Conservation (phyloP, 1,140 invertebrate species). For the Leptonema lineaticorne region DNA sequence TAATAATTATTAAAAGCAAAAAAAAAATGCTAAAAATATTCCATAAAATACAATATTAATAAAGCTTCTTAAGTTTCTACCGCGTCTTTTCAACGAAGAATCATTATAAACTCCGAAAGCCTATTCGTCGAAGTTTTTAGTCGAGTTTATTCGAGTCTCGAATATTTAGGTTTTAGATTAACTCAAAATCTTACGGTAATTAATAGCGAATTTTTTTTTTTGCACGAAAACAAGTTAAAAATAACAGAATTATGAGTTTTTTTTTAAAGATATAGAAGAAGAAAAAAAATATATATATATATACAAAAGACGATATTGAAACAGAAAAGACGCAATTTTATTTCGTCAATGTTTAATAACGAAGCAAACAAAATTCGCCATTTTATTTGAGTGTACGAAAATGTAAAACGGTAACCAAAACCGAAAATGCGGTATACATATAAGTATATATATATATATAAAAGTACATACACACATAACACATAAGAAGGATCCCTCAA, state of each 20-base stretch:
- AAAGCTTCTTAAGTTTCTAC: slow-evolving; percentile 5
- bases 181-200: no score
- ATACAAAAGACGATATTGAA: no score
- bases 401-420: no score
- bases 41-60: background rate
- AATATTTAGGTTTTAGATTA: slow-evolving; percentile 22
- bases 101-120: slow-evolving; percentile 22
- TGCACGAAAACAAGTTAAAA: no score
- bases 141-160: slow-evolving; percentile 9
- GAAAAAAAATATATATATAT: background rate
- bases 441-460: background rate
- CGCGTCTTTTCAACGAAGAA: slow-evolving; percentile 5
- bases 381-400: no score
- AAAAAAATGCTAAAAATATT: no score
- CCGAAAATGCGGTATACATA: background rate
- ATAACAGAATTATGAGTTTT: background rate
- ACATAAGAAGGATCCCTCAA: slow-evolving; percentile 15
- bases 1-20: background rate
- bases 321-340: no score
- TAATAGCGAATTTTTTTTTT: no score
- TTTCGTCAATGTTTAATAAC: no score
- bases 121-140: slow-evolving; percentile 27
- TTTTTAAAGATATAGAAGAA: background rate
- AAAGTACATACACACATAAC: slow-evolving; percentile 7
- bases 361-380: no score